Evolutionary conservation across 2,797 vertebrate species (phyloP).

Genomic region (Tapera naevia): DNA sequence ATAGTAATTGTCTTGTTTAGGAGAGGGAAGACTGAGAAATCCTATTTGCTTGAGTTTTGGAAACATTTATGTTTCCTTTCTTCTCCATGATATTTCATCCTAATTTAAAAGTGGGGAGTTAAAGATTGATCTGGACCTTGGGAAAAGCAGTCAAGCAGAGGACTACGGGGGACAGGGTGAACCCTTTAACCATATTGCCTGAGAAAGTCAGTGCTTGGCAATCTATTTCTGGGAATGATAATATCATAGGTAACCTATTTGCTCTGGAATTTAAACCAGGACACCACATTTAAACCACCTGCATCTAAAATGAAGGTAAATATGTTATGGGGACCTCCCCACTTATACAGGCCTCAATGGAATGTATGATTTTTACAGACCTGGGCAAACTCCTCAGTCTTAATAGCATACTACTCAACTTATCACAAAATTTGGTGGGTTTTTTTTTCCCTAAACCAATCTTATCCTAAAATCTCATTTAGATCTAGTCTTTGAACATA

Average conservation of each 20-base stretch:
- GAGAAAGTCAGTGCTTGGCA: constrained; percentile 5
- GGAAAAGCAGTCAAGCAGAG: constrained; percentile 65
- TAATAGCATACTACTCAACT: not conserved
- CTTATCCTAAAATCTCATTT: not conserved
- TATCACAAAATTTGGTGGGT: not conserved
- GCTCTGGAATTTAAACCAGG: constrained; percentile 6
- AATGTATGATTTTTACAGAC: not conserved
- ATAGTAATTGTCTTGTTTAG: not conserved
- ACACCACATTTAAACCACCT: not conserved
- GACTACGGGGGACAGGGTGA: not conserved
- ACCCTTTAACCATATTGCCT: not conserved
- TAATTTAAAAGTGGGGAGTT: constrained; percentile 43
- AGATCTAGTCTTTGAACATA: not conserved
- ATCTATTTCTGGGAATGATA: not conserved
- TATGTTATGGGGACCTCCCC: not conserved
- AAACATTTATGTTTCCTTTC: not conserved
- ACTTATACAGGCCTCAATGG: not conserved
- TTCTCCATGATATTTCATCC: not conserved
- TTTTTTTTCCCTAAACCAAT: not conserved
- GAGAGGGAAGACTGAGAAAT: not conserved
- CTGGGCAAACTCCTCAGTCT: not conserved
- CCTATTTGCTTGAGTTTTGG: not conserved
- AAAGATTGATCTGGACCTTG: constrained; percentile 62
- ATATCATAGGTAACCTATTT: constrained; percentile 55
- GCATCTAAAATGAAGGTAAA: not conserved